phyloP scores from a whole-genome alignment of 64 coral and sea anemone genomes.

The Montipora foliosa region DNA sequence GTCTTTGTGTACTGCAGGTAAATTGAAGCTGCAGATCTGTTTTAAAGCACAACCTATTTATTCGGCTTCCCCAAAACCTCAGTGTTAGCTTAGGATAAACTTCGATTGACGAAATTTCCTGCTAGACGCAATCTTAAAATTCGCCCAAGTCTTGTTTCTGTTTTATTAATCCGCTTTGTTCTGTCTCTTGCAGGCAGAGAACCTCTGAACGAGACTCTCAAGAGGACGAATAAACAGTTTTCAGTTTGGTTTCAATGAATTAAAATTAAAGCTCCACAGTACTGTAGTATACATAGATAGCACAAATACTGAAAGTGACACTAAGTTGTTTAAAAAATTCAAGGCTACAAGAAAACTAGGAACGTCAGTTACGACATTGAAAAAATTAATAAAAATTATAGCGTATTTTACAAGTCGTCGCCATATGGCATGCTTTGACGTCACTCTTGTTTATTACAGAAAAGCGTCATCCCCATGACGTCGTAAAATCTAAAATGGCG shows the following conservation, averaged over 20 bases:
- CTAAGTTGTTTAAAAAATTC: too few relatives aligned
- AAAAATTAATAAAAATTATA: too few relatives aligned
- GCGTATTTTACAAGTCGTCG: too few relatives aligned
- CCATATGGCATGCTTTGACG: too few relatives aligned
- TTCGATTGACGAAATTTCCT: neutral
- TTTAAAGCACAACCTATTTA: neutral
- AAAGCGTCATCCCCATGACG: too few relatives aligned
- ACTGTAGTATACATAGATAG: too few relatives aligned
- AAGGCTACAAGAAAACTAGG: too few relatives aligned
- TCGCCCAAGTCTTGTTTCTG: neutral
- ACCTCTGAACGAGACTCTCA: constrained; percentile 70
- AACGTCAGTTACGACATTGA: too few relatives aligned
- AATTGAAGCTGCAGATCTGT: neutral
- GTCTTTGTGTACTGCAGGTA: neutral
- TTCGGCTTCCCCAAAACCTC: neutral
- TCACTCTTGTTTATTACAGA: too few relatives aligned
- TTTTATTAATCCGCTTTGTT: constrained; percentile 98
- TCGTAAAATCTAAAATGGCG: too few relatives aligned
- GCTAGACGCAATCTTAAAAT: neutral
- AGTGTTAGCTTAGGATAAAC: neutral
- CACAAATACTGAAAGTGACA: too few relatives aligned
- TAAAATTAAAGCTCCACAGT: too few relatives aligned
- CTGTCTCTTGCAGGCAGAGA: constrained; percentile 99
- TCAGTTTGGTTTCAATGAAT: neutral
- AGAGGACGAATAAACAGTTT: constrained; percentile 40